Evolutionary conservation across 2,888 invertebrate species (phyloP), one percentile per base, ranked within the genome.

Genomic region (Phytoseiulus persimilis): DNA sequence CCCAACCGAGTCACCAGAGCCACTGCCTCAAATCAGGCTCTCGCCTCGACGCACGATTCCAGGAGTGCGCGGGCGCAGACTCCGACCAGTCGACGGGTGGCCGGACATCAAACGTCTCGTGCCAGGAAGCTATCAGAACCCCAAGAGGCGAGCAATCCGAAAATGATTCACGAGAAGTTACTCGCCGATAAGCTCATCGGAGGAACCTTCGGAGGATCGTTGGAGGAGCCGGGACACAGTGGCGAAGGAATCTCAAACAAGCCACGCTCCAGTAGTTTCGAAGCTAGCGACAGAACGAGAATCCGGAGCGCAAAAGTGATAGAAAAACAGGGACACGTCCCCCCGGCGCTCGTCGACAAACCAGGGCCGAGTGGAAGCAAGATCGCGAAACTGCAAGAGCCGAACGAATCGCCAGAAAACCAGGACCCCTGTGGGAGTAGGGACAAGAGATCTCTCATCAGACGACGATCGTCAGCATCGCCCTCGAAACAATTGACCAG

Each of bases 1-100:
- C 87, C 87, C 9, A 87, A 87, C 14, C 87, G 87, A 9, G 87
- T 87, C 9, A 87, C 87, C 33, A 33, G 87, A 3, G 87, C 87
- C 5, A 39, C 87, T 9, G n/a, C 45, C 5, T 33, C 87, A 28
- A 87, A 23, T 33, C 87, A 87, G 31, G 87, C 32, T 33, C 39
- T 31, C 5, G 33, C 33, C 6, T 18, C 65, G 65, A 31, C 14
- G 83, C 11, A n/a, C 23, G 32, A 28, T 6, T 33, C 32, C 28
- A 14, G 65, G 18, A 65, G 28, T 28, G 65, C 23, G 65, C 14
- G 65, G 28, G 5, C 65, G 5, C 65, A 65, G 65, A 65, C 65
- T 23, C 65, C 65, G 65, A 65, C 5, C 28, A 65, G 65, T 28
- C 65, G 65, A 11, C 14, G 65, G 18, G 65, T 65, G 65, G 65